phyloP scores from a whole-genome alignment of 2,113 vertebrate genomes.

The Psammodynastes pulverulentus region DNA sequence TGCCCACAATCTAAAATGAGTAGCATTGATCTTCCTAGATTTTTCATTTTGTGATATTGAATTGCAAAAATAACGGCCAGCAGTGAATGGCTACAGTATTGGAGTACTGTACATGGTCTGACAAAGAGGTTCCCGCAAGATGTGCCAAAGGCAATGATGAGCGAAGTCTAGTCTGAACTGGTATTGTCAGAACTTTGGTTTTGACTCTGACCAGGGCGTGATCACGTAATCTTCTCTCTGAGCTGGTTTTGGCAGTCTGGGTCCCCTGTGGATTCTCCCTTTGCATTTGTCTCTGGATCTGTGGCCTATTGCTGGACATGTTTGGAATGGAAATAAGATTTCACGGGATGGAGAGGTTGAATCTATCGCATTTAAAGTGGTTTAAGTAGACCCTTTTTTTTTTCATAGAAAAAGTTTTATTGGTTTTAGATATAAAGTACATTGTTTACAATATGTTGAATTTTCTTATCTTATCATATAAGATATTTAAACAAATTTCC shows the following conservation, averaged over 20 bases:
- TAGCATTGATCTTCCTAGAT: neutral
- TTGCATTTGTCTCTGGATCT: neutral
- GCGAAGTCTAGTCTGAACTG: slow-evolving; percentile 77
- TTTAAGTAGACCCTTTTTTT: neutral
- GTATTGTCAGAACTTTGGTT: slow-evolving; percentile 63
- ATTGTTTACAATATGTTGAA: no score
- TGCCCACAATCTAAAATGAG: neutral
- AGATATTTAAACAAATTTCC: no score
- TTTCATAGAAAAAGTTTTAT: no score
- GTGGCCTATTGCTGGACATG: neutral
- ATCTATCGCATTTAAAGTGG: neutral
- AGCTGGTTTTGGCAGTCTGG: slow-evolving; percentile 58
- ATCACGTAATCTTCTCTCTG: slow-evolving; percentile 80
- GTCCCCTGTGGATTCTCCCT: neutral
- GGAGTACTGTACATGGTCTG: neutral
- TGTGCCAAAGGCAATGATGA: slow-evolving; percentile 70
- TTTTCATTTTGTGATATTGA: neutral
- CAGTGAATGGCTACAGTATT: neutral
- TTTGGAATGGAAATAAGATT: neutral
- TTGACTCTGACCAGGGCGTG: slow-evolving; percentile 77
- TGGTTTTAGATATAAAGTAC: no score
- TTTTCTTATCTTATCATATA: no score
- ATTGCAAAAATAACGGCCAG: neutral
- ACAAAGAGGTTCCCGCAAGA: neutral
- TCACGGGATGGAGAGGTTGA: neutral